Conservation (phyloP, 2,113 vertebrate genomes). For the Podarcis muralis region DNA sequence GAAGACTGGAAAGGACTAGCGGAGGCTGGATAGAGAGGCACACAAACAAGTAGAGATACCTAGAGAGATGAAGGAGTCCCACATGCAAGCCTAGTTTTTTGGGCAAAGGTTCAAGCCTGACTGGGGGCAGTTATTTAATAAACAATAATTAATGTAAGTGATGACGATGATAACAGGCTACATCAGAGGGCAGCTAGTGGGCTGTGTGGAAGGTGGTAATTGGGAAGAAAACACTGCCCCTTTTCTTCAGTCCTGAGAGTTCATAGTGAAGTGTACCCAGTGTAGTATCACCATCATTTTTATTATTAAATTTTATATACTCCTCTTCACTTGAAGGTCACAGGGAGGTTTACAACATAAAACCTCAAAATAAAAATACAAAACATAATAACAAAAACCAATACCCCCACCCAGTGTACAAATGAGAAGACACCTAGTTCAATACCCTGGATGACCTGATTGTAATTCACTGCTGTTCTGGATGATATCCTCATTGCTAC, state of each 20-base stretch:
- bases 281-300: too few species aligned
- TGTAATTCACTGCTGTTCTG: background rate
- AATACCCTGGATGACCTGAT: background rate
- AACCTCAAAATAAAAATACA: too few species aligned
- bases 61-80: background rate
- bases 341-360: too few species aligned
- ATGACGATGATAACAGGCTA: background rate
- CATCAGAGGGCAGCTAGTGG: background rate
- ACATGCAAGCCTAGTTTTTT: background rate
- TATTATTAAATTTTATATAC: too few species aligned
- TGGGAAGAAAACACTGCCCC: background rate
- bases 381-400: too few species aligned
- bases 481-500: background rate
- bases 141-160: background rate
- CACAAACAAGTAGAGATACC: background rate
- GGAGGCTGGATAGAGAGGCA: background rate
- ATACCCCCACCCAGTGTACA: too few species aligned
- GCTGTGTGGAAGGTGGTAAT: too few species aligned
- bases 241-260: background rate
- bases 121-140: background rate
- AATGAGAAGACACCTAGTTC: background rate
- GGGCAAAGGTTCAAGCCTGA: background rate
- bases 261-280: background rate
- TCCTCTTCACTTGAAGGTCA: too few species aligned
- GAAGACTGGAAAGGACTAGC: background rate